Conservation (phyloP, 2,888 invertebrate genomes). For the Nomada lathburiana region DNA sequence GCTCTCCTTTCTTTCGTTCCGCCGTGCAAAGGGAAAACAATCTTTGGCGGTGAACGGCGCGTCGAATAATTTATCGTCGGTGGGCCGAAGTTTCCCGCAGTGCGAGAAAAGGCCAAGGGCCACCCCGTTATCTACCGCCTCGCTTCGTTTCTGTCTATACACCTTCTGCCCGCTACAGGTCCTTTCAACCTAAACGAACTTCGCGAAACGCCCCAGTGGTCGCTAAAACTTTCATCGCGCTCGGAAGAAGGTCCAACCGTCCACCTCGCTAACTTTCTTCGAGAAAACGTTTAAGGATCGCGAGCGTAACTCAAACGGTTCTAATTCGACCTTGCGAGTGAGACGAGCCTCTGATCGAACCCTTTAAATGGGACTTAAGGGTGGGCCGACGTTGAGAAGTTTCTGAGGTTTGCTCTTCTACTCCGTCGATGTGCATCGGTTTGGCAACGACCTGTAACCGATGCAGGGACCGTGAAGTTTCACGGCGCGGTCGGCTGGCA, state of each 20-base stretch:
- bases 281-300: not conserved
- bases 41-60: slow-evolving; percentile 76
- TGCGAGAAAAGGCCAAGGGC: slow-evolving; percentile 61
- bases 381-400: not conserved
- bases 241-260: no score
- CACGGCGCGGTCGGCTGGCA: slow-evolving; percentile 45
- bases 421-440: slow-evolving; percentile 20
- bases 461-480: slow-evolving; percentile 49
- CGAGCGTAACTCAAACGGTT: not conserved
- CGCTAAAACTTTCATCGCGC: not conserved
- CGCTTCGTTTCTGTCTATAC: not conserved
- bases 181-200: slow-evolving; percentile 54
- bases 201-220: not conserved
- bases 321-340: no score
- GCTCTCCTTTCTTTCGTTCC: slow-evolving; percentile 44
- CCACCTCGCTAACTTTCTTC: slow-evolving; percentile 12
- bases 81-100: slow-evolving; percentile 68
- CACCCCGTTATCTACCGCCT: slow-evolving; percentile 74
- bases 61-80: slow-evolving; percentile 76
- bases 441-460: slow-evolving; percentile 59
- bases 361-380: no score
- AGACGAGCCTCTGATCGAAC: no score
- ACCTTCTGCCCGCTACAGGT: slow-evolving; percentile 48
- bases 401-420: not conserved
- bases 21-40: slow-evolving; percentile 70